Evolutionary conservation across 2,888 invertebrate genomes (phyloP).

Genomic region (Oegoconia quadripuncta): DNA sequence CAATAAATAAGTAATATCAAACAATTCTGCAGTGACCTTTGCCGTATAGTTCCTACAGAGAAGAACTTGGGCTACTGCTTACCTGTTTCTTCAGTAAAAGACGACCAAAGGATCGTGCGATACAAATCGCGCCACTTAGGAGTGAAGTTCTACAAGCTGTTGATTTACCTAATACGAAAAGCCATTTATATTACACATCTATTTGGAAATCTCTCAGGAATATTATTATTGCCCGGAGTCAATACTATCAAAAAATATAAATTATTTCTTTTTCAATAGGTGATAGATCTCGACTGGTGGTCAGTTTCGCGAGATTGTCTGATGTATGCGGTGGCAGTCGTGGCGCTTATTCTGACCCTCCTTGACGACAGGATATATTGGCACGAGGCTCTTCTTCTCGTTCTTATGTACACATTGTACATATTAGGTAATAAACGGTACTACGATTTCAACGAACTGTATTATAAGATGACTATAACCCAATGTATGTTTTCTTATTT

Average conservation of each 20-base stretch:
- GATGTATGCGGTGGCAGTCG: constrained; percentile 85
- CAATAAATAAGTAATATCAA: too few relatives aligned
- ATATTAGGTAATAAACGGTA: constrained; percentile 80
- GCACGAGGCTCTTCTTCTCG: constrained; percentile 86
- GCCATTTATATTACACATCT: background rate
- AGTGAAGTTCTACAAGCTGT: background rate
- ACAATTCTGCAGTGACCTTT: too few relatives aligned
- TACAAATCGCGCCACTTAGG: background rate
- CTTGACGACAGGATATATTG: constrained; percentile 86
- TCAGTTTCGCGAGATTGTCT: constrained; percentile 86
- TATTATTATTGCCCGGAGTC: background rate
- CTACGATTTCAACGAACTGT: too few relatives aligned
- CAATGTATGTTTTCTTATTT: too few relatives aligned
- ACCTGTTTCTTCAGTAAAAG: too few relatives aligned
- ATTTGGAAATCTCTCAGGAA: background rate
- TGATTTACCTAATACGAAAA: background rate
- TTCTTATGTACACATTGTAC: constrained; percentile 84
- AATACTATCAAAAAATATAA: background rate
- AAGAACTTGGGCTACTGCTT: too few relatives aligned
- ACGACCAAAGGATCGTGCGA: too few relatives aligned
- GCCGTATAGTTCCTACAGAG: too few relatives aligned
- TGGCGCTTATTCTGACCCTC: constrained; percentile 83
- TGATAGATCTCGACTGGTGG: constrained; percentile 86
- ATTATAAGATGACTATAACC: too few relatives aligned
- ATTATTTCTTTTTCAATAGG: constrained; percentile 51